phyloP scores from a whole-genome alignment of 2,797 vertebrate genomes.

The Mormyrops attenuatus region DNA sequence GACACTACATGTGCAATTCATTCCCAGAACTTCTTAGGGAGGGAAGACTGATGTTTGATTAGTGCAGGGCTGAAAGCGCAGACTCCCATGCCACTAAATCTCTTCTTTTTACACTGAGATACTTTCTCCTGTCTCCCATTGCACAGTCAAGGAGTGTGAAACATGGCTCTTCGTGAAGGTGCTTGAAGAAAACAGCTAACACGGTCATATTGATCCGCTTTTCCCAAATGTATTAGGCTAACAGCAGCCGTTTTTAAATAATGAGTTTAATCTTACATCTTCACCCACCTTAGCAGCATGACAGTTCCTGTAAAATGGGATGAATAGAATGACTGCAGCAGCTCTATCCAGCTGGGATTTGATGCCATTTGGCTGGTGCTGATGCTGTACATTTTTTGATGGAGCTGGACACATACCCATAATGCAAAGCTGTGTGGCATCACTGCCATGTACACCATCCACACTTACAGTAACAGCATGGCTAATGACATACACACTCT shows the following conservation, averaged over 20 bases:
- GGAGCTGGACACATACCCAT: background rate
- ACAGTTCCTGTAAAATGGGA: background rate
- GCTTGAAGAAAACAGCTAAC: background rate
- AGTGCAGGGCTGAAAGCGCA: background rate
- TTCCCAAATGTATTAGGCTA: background rate
- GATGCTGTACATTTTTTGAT: background rate
- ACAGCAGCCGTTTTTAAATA: background rate
- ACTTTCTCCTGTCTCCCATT: background rate
- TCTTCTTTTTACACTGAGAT: background rate
- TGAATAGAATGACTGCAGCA: background rate
- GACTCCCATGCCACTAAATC: background rate
- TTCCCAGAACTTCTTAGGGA: background rate
- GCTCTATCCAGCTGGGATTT: background rate
- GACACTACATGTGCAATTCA: background rate
- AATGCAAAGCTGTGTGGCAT: background rate
- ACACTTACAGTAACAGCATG: background rate
- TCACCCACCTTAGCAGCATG: background rate
- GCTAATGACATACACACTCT: background rate
- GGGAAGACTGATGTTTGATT: background rate
- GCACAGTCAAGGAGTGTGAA: background rate
- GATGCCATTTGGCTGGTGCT: background rate
- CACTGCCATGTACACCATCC: background rate
- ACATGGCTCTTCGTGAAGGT: background rate
- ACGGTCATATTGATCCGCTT: background rate
- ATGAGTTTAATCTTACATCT: background rate